Conservation (phyloP, 2,797 vertebrate species). For the Neomorphus geoffroyi region DNA sequence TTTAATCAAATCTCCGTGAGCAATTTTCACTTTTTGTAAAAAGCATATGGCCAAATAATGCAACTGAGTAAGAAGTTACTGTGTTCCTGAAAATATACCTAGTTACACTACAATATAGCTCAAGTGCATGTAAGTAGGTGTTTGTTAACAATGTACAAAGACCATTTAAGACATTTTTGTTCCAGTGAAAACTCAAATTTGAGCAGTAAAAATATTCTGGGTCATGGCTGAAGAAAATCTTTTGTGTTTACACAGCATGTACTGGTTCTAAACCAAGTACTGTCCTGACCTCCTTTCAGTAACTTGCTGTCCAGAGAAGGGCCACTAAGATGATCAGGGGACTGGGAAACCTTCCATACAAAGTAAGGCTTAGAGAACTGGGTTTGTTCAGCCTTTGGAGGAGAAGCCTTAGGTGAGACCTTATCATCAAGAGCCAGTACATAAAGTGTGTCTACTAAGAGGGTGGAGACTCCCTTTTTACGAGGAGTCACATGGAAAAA, state of each 20-base stretch:
- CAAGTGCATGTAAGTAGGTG: not conserved
- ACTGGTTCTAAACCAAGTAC: not conserved
- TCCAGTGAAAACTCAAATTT: not conserved
- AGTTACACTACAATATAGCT: not conserved
- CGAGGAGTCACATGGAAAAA: too few species aligned
- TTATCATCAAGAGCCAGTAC: too few species aligned
- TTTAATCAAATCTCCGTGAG: not conserved
- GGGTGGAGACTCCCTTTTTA: too few species aligned
- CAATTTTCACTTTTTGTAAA: not conserved
- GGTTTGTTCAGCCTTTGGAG: too few species aligned
- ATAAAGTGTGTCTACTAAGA: too few species aligned
- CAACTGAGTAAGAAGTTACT: not conserved
- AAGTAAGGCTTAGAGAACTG: too few species aligned
- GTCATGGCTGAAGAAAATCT: not conserved
- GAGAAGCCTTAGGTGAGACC: too few species aligned
- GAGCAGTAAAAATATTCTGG: not conserved
- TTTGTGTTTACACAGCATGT: not conserved
- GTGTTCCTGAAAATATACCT: not conserved
- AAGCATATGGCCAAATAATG: not conserved
- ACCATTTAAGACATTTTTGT: not conserved
- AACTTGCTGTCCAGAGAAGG: not conserved
- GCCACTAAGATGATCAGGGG: too few species aligned
- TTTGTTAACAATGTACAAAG: not conserved
- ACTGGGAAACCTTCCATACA: too few species aligned
- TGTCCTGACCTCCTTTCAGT: not conserved